Base-by-base conservation (phyloP, 2,113 vertebrate genomes). In the Candoia aspera region DNA sequence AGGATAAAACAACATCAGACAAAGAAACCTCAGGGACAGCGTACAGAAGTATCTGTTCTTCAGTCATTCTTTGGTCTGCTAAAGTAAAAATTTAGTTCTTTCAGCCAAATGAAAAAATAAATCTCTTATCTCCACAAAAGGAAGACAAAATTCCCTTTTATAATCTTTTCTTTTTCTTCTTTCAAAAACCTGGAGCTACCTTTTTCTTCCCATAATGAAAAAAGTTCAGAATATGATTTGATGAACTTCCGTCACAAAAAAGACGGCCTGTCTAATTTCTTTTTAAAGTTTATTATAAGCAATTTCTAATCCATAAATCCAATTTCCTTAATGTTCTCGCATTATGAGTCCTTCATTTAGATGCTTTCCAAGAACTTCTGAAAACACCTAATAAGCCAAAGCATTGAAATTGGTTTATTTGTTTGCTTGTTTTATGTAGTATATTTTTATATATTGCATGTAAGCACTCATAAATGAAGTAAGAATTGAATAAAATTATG, bases 1-100 rank as follows among this genome's bases (percentile, higher is more conserved):
- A 29, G 37, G 59, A 95, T 95, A 90, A 95, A 96, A 96, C 10
- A 58, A 26, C 17, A 90, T 90, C 42, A 89, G 64, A 95, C 0
- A 12, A 94, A 19, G n/a, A 59, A 96, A 95, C 91, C 79, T 94
- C 64, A 85, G 93, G 92, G 91, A 93, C 87, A 87, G 33, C 93
- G 95, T 93, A 94, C 87, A 95, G 91, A 96, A 79, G 90, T 88
- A 49, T 93, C 57, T 95, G 49, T 94, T 96, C 94, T 96, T 95
- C 95, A 95, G 53, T 93, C 91, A 59, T 29, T 93, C 87, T 92
- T 94, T 93, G 85, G 86, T 92, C 0, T 0, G 92, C 6, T 87
- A 88, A 93, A 92, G 64, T 68, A 68, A 94, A 95, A 94, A 88
- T 93, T 79, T 92, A 2, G 94, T 73, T 91, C 91, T 94, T 89